Base-by-base conservation (phyloP, 2,113 vertebrate species). In the Xiphorhynchus elegans region DNA sequence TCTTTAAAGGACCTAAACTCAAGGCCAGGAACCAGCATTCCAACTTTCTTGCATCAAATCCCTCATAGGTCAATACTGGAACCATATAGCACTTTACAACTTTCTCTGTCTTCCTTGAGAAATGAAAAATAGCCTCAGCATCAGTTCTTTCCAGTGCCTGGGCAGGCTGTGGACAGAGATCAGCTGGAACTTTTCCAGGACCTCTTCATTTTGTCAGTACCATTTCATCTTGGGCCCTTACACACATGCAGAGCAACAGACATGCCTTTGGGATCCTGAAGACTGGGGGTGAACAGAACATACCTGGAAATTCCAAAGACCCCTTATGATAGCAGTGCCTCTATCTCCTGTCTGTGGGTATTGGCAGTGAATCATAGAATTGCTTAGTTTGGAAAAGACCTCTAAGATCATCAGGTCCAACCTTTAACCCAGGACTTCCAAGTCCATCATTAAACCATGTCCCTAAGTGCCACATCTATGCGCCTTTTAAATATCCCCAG, bases 351-450 rank as follows among this genome's bases (percentile, higher is more conserved):
- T 47, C n/a, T 40, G 7, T 53, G 28, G 17, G 12, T 69, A 53
- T 40, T 2, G 4, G 39, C 62, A 60, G 16, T 53, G 53, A 75
- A 46, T 55, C 46, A 35, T 16, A 55, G 20, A 62, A 55, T 29
- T 40, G 13, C 46, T 76, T 55, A 35, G 29, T 13, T 55, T 47
- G 20, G 40, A 55, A 55, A 68, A 55, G 29, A 35, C 47, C 17
- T 40, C 17, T n/a, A 26, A 33, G 7, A 7, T 67, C 20, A 24
- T 33, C 0, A 0, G 60, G 29, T 53, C 46, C 0, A 0, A 53
- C 39, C 8, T 82, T 75, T 68, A 40, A 60, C 12, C 13, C 16
- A 53, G 24, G 9, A 35, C n/a, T 83, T 35, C 47, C 29, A 55
- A 42, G 29, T 55, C 20, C 17, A 31, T 29, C 11, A 15, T 17